Evolutionary conservation across 2,113 vertebrate species (phyloP).

Genomic region (Phoenicopterus ruber): DNA sequence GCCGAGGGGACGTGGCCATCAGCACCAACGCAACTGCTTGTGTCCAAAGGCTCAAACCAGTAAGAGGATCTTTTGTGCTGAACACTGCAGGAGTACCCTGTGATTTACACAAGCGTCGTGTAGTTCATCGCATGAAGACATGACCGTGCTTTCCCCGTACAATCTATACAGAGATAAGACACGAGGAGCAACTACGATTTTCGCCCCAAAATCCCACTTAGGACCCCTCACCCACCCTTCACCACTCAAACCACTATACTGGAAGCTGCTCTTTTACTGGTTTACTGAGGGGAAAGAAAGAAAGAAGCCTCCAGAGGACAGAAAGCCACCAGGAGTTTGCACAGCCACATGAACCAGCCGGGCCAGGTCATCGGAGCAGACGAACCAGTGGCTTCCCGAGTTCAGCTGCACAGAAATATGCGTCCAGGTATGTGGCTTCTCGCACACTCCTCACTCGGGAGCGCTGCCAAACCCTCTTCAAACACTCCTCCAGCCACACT

Average conservation of each 20-base stretch:
- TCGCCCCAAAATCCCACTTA: background rate
- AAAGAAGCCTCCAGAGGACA: background rate
- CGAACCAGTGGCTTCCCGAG: rapidly evolving
- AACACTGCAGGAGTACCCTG: background rate
- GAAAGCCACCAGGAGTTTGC: background rate
- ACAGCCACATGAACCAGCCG: background rate
- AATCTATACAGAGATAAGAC: background rate
- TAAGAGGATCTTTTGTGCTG: background rate
- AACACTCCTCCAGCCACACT: background rate
- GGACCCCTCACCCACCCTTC: background rate
- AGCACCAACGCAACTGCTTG: background rate
- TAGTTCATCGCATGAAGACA: background rate
- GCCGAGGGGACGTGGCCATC: background rate
- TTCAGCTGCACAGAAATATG: background rate
- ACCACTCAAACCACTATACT: background rate
- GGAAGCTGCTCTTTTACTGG: background rate
- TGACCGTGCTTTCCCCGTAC: background rate
- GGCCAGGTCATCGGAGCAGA: background rate
- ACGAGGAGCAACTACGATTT: background rate
- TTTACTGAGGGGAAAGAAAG: background rate
- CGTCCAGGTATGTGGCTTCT: background rate
- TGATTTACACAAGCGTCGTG: background rate
- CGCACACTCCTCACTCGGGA: rapidly evolving
- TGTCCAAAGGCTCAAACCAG: background rate
- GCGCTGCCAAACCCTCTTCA: background rate